Base-by-base conservation (phyloP, 2,113 vertebrate genomes). In the Eulacestoma nigropectus region DNA sequence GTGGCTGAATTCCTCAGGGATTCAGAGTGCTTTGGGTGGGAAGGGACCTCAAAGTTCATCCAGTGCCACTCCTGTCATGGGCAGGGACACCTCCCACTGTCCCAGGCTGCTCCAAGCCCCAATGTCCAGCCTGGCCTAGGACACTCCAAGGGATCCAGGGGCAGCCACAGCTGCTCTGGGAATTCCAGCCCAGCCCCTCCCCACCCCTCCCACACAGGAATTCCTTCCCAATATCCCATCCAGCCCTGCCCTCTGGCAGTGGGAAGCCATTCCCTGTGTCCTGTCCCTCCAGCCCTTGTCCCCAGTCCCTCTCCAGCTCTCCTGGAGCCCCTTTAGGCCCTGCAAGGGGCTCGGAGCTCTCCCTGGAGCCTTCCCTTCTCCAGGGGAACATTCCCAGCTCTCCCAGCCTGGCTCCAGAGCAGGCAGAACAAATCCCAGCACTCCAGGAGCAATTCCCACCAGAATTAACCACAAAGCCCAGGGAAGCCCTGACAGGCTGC, bases 21-120 rank as follows among this genome's bases (percentile, higher is more conserved):
- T 26, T 46, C 33, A 10, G 29, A 60, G n/a, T 2, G 16, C 16
- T 18, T 4, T 41, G 46, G 10, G 11, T 29, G 10, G 50, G 6
- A 50, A 46, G 15, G 16, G 39, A 46, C 20, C 2, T 29, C 4
- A n/a, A n/a, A 30, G 1, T 1, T 3, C 13, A 7, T 0, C 13
- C 29, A 37, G 16, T 29, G 13, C 13, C 76, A 73, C 21, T 5
- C 5, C 25, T 14, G 7, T 19, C 56, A 17, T 1, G 12, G 32
- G 57, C n/a, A 56, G 41, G 30, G n/a, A 56, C 35, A 50, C 2
- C 10, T 64, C 0, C 25, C 17, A 9, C 9, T 2, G 1, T 26
- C 30, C 57, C 56, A 70, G n/a, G 3, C 0, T 3, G 33, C 4
- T 79, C 56, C 47, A 2, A 69, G 11, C 22, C 41, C 29, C 17